Conservation (phyloP, 2,888 invertebrate genomes). For the Ectropis crepuscularia region DNA sequence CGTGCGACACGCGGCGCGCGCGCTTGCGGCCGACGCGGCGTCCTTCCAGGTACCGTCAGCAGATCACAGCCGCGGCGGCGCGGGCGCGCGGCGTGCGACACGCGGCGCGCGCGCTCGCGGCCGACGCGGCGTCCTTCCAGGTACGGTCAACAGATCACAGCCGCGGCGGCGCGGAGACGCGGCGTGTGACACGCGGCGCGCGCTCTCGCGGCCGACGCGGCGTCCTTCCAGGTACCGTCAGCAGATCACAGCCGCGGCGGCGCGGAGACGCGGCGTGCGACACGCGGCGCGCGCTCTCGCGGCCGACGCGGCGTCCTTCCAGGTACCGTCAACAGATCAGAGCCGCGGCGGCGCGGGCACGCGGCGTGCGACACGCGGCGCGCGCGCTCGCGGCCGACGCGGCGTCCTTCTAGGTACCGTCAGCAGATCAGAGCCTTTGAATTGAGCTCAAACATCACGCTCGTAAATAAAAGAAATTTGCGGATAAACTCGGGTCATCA, state of each 20-base stretch:
- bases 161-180: conserved; percentile 91
- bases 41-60: no score
- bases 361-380: conserved; percentile 86
- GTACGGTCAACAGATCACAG: conserved; percentile 83
- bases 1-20: conserved; percentile 88
- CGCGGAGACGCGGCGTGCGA: no score
- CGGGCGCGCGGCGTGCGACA: conserved; percentile 83
- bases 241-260: conserved; percentile 86
- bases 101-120: conserved; percentile 87
- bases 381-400: conserved; percentile 88
- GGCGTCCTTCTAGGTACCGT: conserved; percentile 86
- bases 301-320: no score
- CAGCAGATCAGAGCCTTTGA: no score
- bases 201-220: conserved; percentile 89
- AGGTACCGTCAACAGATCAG: no score
- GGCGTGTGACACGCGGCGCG: conserved; percentile 90
- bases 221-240: conserved; percentile 75
- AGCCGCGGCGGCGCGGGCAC: conserved; percentile 78
- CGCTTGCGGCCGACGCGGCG: no score
- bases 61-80: conserved; percentile 65
- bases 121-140: conserved; percentile 90
- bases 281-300: conserved; percentile 76
- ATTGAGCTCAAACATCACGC: no score
- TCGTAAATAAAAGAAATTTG: no score
- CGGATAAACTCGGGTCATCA: no score